A percentile compares a stretch with the other conserved stretches of the same genome.
phyloP scores from a whole-genome alignment of 2,113 vertebrate species.

The Crocuta crocuta region DNA sequence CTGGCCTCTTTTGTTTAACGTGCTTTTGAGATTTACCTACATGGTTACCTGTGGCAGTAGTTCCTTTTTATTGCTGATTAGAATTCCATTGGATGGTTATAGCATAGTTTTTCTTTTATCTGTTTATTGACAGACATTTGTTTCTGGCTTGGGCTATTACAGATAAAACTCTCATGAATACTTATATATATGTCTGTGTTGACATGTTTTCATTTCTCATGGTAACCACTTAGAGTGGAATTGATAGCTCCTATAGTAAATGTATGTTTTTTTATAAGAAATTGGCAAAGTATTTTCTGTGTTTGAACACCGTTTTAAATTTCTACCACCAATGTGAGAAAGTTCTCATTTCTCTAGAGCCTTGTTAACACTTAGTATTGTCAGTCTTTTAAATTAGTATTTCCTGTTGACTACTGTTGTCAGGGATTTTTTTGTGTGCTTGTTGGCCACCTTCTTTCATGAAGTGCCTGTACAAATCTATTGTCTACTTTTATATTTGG shows the following conservation, averaged over 20 bases:
- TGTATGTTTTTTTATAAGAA: not conserved
- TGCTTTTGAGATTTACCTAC: not conserved
- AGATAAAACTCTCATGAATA: not conserved
- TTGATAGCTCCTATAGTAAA: not conserved
- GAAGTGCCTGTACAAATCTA: not conserved
- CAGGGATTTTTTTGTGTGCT: not conserved
- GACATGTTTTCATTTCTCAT: not conserved
- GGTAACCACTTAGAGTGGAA: not conserved
- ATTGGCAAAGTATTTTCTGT: constrained; percentile 9
- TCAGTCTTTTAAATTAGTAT: not conserved
- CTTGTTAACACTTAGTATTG: not conserved
- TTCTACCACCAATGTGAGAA: not conserved
- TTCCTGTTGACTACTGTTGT: not conserved
- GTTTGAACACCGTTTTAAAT: not conserved
- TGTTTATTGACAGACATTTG: constrained; percentile 12
- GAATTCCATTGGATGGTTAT: not conserved
- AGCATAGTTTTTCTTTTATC: not conserved
- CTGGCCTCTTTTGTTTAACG: not conserved
- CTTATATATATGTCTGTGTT: not conserved
- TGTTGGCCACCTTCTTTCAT: not conserved
- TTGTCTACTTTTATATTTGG: not conserved
- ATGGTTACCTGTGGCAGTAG: not conserved
- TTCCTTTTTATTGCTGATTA: not conserved
- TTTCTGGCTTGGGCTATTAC: not conserved
- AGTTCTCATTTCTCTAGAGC: not conserved